Base-by-base conservation (phyloP, 37 sponge, comb jelly and placozoan species). In the Beroe forskalii region DNA sequence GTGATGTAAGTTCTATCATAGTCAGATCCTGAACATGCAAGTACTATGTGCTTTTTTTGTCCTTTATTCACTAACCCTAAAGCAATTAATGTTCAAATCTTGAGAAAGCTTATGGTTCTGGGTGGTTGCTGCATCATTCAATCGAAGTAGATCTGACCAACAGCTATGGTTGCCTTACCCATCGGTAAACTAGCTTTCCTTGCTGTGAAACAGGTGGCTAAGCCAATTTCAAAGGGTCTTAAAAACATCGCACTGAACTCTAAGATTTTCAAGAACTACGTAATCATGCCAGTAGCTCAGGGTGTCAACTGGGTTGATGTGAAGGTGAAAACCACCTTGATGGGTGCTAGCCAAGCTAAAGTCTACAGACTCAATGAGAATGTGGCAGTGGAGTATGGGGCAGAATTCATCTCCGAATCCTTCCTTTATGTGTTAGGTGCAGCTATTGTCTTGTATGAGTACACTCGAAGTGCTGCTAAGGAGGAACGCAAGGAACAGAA, bases 361-460 rank as follows among this genome's bases (percentile, higher is more conserved):
- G 72, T 80, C 2, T 80, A 80, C 86, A 80, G 35, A 80, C 55
- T 80, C 40, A 80, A 80, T 42, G 86, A 80, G 86, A 41, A 80
- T 32, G 27, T 80, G 20, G 86, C 86, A 19, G 55, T 80, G 25
- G 86, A 80, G 55, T 80, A 41, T n/a, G 86, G 86, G 22, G 43
- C 86, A 4, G 86, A 80, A 24, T 80, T 80, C 28, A 80, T 80
- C 20, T 80, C 86, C 24, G 86, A 80, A 48, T 80, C 35, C n/a
- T 80, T 80, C 22, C 86, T 80, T n/a, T 80, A 80, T 37, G 55
- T 27, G 1, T 27, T 80, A 1, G 86, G 86, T 12, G 40, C 48
- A 42, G 86, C 55, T 23, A 44, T 80, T 20, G 24, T 80, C 3
- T 48, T 80, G 37, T 80, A 24, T 41, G 86, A 80, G 30, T 80